Conservation (phyloP, 2,888 invertebrate genomes). For the Yponomeuta sedellus region DNA sequence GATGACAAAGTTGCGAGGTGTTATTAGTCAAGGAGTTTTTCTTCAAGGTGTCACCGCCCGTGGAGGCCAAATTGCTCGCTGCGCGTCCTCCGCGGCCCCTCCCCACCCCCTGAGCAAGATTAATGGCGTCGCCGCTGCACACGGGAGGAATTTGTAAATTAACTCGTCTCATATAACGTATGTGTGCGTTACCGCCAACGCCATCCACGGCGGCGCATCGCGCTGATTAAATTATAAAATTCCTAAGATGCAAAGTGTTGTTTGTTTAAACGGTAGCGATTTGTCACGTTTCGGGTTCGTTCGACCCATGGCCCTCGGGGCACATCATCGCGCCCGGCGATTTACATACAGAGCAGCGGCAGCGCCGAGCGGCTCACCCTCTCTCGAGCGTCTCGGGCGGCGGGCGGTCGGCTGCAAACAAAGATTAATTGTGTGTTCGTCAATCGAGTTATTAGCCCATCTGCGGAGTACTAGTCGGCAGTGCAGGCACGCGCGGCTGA, state of each 20-base stretch:
- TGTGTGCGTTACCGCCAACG: neutral
- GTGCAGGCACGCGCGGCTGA: neutral
- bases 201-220: neutral
- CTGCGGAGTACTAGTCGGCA: neutral
- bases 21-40: constrained; percentile 2
- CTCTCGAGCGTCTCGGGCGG: neutral
- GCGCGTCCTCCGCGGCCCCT: neutral
- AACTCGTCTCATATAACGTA: neutral
- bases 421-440: constrained; percentile 1
- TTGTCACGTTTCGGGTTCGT: neutral
- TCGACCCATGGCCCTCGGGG: neutral
- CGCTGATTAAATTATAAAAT: neutral
- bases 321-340: neutral
- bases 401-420: neutral
- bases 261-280: neutral
- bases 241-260: neutral
- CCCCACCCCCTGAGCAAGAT: neutral
- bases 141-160: constrained; percentile 10
- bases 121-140: constrained; percentile 9
- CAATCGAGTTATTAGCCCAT: neutral
- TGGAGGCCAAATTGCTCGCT: neutral
- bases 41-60: neutral
- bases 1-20: constrained; percentile 2
- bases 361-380: neutral
- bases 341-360: neutral